phyloP scores from a whole-genome alignment of 1,140 invertebrate species.

The Micrasema longulum region DNA sequence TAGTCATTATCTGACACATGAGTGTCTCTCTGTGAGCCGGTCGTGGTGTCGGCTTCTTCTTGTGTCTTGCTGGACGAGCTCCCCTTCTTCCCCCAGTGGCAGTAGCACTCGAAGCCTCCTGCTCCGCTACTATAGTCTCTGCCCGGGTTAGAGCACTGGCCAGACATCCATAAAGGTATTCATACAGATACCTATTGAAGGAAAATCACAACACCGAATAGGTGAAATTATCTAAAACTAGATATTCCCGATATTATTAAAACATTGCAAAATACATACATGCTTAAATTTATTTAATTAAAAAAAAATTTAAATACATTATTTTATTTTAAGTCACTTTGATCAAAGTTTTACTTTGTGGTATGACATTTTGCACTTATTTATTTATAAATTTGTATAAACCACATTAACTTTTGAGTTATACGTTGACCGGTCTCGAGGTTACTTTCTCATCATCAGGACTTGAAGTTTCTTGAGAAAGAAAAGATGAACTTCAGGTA shows the following conservation, averaged over 20 bases:
- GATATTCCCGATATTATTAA: not conserved
- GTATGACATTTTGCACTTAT: no score
- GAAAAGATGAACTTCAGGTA: no score
- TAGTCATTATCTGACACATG: conserved; percentile 90
- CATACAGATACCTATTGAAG: conserved; percentile 87
- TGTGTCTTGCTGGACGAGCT: conserved; percentile 65
- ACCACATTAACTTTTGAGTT: no score
- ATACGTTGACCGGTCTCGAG: no score
- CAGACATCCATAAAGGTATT: conserved; percentile 94
- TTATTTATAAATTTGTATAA: no score
- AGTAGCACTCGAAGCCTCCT: conserved; percentile 75
- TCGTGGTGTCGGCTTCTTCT: conserved; percentile 79
- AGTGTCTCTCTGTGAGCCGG: conserved; percentile 87
- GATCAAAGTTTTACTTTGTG: no score
- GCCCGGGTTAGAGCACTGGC: conserved; percentile 91
- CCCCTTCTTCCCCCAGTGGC: conserved; percentile 76
- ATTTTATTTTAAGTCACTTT: no score
- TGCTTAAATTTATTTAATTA: conserved; percentile 12
- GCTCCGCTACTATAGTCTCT: conserved; percentile 84
- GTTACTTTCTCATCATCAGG: no score
- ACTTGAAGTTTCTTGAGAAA: no score
- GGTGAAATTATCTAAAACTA: no score
- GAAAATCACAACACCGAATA: no score
- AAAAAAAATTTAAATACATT: conserved; percentile 6
- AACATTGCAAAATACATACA: conserved; percentile 7